Evolutionary conservation across 2,113 vertebrate genomes (phyloP), one percentile per base, ranked within the genome.

Genomic region (Brachionichthys hirsutus): DNA sequence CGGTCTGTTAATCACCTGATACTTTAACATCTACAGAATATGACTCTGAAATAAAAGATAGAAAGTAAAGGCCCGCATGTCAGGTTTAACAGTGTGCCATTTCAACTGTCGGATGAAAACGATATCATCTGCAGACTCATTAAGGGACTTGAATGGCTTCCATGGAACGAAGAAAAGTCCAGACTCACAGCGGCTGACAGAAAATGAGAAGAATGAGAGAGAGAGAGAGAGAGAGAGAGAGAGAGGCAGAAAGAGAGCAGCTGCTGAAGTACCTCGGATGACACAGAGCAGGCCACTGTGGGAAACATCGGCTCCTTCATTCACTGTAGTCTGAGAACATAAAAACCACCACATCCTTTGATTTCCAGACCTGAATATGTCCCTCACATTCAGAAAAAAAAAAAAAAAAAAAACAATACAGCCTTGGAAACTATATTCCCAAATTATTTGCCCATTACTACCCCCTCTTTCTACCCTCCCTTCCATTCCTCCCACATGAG

Each of bases 281-380:
- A 87, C 67, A 80, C 60, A 79, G 61, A 71, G 70, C 84, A 89
- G 85, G 54, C 77, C 62, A 30, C 75, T 54, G 62, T 19, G 62
- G 80, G 76, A 88, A 89, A 88, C 67, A 81, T 79, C 71, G 80
- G 70, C 73, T 68, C 66, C 65, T 70, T 77, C 78, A 69, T 68
- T 75, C 78, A 75, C 73, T 83, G 82, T 82, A 80, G 81, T 82
- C 73, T 80, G 78, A 61, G 53, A 80, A 82, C 77, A 85, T 85
- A 82, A 87, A 80, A 85, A 85, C 73, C 63, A 61, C 65, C 71
- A 83, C 73, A 58, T 45, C 34, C 62, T 89, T 90, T 89, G 85
- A 90, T 88, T 78, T 89, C 24, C 44, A 66, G 41, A 75, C 78
- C 77, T 84, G 71, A 89, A 85, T 84, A 75, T 51, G 51, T 81